Conservation (phyloP, 2,113 vertebrate species). For the Ophiodon elongatus region DNA sequence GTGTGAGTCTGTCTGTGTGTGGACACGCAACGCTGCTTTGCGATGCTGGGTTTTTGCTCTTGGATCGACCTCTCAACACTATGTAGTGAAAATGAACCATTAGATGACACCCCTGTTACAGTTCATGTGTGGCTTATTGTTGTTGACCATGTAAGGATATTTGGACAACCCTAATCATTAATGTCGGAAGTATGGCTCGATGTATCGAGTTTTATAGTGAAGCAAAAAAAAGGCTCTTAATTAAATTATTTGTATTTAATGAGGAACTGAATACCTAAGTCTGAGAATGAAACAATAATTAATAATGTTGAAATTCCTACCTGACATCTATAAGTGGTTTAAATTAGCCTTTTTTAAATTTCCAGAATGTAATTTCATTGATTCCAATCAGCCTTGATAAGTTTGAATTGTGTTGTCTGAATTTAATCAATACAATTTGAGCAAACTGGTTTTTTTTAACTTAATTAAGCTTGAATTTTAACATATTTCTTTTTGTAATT, state of each 20-base stretch:
- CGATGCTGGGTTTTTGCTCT: conserved; percentile 22
- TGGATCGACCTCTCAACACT: conserved; percentile 7
- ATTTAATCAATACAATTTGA: neutral
- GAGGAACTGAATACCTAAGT: neutral
- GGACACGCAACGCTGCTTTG: conserved; percentile 59
- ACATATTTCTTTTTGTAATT: neutral
- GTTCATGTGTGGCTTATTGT: neutral
- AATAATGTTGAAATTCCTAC: neutral
- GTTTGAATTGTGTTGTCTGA: neutral
- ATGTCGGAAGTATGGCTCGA: neutral
- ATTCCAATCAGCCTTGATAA: neutral
- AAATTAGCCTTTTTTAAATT: neutral
- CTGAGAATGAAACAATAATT: neutral
- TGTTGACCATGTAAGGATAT: neutral
- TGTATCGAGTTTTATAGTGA: neutral
- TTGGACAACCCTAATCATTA: conserved; percentile 10
- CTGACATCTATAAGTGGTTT: neutral
- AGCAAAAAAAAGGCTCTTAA: neutral
- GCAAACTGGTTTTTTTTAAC: neutral
- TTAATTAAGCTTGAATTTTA: neutral
- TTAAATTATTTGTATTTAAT: neutral
- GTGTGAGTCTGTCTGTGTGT: conserved; percentile 50
- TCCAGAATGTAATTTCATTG: neutral
- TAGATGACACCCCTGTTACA: neutral
- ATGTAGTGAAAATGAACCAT: conserved; percentile 26